These are phyloP conservation scores for Nesogale talazaci DNA, from an alignment of 2,113 vertebrate species.

Conservation along the genomic window DNA sequence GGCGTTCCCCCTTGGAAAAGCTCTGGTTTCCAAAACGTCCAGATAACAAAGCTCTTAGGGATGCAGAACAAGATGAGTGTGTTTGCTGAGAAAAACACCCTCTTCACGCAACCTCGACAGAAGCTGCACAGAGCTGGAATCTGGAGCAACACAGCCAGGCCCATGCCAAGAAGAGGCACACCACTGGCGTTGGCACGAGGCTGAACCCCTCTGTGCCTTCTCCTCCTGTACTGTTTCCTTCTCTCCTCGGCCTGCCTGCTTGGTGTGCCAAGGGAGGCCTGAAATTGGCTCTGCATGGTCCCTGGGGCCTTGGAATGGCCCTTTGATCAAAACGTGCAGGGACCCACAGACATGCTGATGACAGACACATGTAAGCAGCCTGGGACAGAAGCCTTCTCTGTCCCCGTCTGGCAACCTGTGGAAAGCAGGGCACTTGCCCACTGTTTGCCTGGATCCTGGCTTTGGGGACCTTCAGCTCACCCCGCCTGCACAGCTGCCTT, in stretches of 20 bases:
- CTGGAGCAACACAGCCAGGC: background rate
- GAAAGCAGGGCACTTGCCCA: constrained; percentile 60
- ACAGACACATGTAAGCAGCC: constrained; percentile 15
- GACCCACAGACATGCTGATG: constrained; percentile 46
- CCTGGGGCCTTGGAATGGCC: constrained; percentile 13
- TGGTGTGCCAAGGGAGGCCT: rapidly evolving
- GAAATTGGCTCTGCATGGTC: background rate
- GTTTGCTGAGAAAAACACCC: background rate
- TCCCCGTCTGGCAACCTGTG: constrained; percentile 51
- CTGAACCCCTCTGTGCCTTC: background rate
- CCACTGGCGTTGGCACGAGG: background rate
- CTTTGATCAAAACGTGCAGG: background rate
- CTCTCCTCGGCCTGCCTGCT: background rate
- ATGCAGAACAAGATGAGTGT: background rate
- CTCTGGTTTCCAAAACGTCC: constrained; percentile 34
- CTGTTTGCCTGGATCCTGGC: constrained; percentile 62
- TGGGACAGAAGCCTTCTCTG: background rate
- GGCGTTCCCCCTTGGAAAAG: constrained; percentile 16
- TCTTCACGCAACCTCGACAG: background rate
- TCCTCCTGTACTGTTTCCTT: rapidly evolving
- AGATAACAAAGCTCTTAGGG: constrained; percentile 44
- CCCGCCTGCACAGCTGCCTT: constrained; percentile 61
- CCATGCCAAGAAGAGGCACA: background rate
- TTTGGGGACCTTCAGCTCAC: constrained; percentile 34
- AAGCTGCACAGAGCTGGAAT: background rate